Conservation (phyloP, 2,113 vertebrate species). For the Orientallactaga bullata region DNA sequence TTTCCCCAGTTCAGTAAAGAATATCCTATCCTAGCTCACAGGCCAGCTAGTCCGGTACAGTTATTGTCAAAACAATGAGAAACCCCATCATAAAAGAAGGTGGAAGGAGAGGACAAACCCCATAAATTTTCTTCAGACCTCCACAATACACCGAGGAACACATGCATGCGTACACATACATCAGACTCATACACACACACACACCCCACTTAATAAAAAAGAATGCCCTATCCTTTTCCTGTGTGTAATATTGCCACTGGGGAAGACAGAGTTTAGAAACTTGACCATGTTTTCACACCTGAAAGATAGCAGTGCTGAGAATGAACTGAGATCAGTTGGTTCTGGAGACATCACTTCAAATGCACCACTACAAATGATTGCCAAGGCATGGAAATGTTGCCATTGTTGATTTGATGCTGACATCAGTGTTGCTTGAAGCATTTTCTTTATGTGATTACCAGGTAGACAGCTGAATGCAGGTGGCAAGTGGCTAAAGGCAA, state of each 20-base stretch:
- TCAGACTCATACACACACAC: too few species aligned
- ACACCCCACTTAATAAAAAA: too few species aligned
- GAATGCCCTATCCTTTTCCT: too few species aligned
- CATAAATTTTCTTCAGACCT: too few species aligned
- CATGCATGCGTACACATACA: too few species aligned
- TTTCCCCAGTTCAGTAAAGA: not conserved
- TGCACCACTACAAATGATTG: not conserved
- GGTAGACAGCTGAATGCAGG: not conserved
- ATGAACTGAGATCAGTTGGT: not conserved
- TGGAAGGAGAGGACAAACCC: too few species aligned
- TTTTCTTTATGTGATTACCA: not conserved
- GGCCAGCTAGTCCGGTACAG: too few species aligned
- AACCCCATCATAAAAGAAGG: too few species aligned
- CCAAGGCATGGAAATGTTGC: not conserved
- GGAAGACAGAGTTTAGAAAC: not conserved
- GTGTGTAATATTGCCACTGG: not conserved
- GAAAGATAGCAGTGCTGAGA: not conserved
- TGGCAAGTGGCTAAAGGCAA: not conserved
- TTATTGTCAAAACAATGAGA: too few species aligned
- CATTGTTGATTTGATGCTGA: not conserved
- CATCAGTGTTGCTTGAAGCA: not conserved
- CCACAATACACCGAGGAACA: too few species aligned
- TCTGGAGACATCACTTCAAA: not conserved
- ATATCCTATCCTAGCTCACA: not conserved
- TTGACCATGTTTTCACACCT: not conserved